Evolutionary conservation across 1,140 invertebrate species (phyloP), one percentile per base, ranked within the genome.

Genomic region (Centruroides sculpturatus): DNA sequence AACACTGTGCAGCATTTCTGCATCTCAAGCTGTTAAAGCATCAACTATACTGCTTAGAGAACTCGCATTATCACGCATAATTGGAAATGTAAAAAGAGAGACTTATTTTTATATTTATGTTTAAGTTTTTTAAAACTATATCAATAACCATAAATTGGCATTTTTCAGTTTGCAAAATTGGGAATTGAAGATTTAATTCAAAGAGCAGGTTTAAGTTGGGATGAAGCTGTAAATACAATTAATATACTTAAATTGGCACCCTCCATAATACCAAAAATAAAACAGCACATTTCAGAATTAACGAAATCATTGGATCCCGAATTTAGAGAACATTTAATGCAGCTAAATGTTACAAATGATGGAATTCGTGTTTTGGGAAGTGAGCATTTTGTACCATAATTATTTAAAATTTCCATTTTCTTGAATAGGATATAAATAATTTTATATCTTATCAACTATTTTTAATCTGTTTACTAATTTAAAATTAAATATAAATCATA

Each of bases 131-230:
- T 23, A 41, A 41, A 41, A 41, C 5, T 41, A 6, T 41, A 8
- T 41, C 0, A 41, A 41, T 8, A 41, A 41, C 5, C 41, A 41
- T 41, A 23, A 23, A 23, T 23, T n/a, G 35, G n/a, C 10, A 35
- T 13, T 12, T 50, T 48, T 0, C 49, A 67, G 66, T 61, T 67
- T 51, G 61, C 62, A 7, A 48, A 62, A 0, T 35, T 68, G 9
- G 61, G 64, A 5, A 47, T 57, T 3, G 59, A 67, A 60, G 66
- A 63, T 47, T 50, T 67, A 51, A 41, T 66, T 3, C 55, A 47
- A 23, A 65, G 64, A 55, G 65, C 64, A 4, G 49, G 57, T 9
- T 35, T 68, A 7, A 46, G 51, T 9, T 46, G 53, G 0, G 4
- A 36, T 23, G 62, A 67, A 55, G 59, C 66, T 12, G 49, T 35